Evolutionary conservation across 1,140 invertebrate genomes (phyloP).

Genomic region (Drosophila leontia): DNA sequence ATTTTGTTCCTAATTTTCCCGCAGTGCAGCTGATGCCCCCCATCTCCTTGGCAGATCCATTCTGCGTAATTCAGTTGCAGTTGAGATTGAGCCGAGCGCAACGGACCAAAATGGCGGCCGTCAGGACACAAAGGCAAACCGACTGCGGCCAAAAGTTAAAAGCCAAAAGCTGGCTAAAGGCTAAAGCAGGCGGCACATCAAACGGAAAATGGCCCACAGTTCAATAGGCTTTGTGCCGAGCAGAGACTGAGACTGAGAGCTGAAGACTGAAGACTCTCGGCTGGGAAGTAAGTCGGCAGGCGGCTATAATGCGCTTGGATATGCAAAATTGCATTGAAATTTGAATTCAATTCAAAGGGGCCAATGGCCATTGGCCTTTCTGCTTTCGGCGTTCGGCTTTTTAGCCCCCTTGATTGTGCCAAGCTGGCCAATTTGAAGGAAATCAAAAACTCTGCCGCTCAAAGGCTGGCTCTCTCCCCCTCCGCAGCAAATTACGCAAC

Average conservation of each 20-base stretch:
- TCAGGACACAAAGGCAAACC: slow-evolving; percentile 64
- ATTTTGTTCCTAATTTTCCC: not conserved
- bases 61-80: slow-evolving; percentile 83
- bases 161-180: slow-evolving; percentile 38
- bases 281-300: slow-evolving; percentile 78
- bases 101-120: slow-evolving; percentile 53
- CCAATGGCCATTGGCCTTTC: slow-evolving; percentile 54
- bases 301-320: slow-evolving; percentile 83
- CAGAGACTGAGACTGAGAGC: slow-evolving; percentile 7
- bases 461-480: not conserved
- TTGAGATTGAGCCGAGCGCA: slow-evolving; percentile 51
- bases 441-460: slow-evolving; percentile 77
- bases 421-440: slow-evolving; percentile 79
- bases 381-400: slow-evolving; percentile 27
- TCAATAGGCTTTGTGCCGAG: slow-evolving; percentile 77
- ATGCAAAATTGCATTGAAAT: slow-evolving; percentile 84
- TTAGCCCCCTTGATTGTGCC: slow-evolving; percentile 68
- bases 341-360: slow-evolving; percentile 82
- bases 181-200: slow-evolving; percentile 66
- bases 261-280: slow-evolving; percentile 3
- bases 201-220: slow-evolving; percentile 66
- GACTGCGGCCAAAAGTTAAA: slow-evolving; percentile 32
- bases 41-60: slow-evolving; percentile 45
- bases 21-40: slow-evolving; percentile 23
- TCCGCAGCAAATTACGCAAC: slow-evolving; percentile 75